Percentiles rank a stretch among this genome's conserved stretches.
phyloP scores from a whole-genome alignment of 1,140 invertebrate genomes.

The Pseudoatta argentina region DNA sequence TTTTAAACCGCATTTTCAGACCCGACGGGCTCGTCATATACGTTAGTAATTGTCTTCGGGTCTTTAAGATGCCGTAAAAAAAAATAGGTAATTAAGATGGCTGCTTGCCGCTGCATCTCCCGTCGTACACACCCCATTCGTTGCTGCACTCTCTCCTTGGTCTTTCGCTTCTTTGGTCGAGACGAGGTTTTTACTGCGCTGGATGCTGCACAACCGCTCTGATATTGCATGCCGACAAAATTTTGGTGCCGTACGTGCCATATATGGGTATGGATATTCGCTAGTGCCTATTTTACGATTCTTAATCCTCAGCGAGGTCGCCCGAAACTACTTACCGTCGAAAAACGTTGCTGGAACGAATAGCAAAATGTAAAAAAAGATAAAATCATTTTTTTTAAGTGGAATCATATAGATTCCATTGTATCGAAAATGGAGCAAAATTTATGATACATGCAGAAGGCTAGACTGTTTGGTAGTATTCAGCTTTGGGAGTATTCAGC shows the following conservation, averaged over 20 bases:
- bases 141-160: neutral
- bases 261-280: constrained; percentile 26
- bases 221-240: constrained; percentile 50
- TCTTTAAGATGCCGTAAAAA: constrained; percentile 45
- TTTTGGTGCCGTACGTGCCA: constrained; percentile 44
- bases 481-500: constrained; percentile 3
- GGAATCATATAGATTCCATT: neutral
- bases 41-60: constrained; percentile 39
- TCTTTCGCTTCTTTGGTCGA: constrained; percentile 40
- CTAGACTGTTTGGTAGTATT: neutral
- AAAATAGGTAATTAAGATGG: constrained; percentile 62
- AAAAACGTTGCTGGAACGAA: constrained; percentile 3
- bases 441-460: constrained; percentile 11
- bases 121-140: constrained; percentile 1
- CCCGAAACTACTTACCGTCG: no score
- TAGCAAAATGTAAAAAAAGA: constrained; percentile 10
- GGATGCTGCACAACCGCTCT: constrained; percentile 37
- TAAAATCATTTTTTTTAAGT: constrained; percentile 9
- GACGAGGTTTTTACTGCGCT: constrained; percentile 47
- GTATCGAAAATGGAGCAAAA: constrained; percentile 2
- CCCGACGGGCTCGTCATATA: constrained; percentile 25
- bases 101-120: constrained; percentile 8
- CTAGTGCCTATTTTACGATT: constrained; percentile 33
- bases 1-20: constrained; percentile 38
- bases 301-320: neutral